These are phyloP conservation scores for Myotis planiceps DNA, from an alignment of 2,797 vertebrate genomes.

Conservation along the genomic window DNA sequence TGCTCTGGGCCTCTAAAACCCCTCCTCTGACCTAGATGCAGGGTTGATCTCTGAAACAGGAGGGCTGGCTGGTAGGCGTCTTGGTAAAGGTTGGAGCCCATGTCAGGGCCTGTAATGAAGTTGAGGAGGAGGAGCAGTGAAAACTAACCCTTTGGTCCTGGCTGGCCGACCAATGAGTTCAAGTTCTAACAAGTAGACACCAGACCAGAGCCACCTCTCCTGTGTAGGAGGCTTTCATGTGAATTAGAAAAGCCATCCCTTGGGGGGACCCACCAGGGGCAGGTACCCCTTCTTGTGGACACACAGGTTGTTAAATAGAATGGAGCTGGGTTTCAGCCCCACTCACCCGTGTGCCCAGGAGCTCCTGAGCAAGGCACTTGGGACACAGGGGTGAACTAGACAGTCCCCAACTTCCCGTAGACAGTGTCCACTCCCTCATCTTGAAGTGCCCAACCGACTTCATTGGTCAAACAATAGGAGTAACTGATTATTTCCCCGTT, in stretches of 20 bases:
- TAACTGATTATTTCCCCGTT: fast-evolving
- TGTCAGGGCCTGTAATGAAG: neutral
- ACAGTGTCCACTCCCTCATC: neutral
- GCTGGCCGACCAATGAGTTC: neutral
- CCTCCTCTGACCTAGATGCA: neutral
- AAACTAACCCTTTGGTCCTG: neutral
- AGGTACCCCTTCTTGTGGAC: neutral
- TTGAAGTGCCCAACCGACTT: neutral
- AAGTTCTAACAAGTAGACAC: neutral
- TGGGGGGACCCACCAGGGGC: neutral
- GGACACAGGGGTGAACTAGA: neutral
- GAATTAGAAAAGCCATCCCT: neutral
- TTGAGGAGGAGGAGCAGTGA: neutral
- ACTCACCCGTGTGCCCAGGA: fast-evolving
- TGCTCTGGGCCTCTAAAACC: neutral
- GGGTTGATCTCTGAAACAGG: neutral
- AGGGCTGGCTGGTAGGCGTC: neutral
- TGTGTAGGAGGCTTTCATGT: neutral
- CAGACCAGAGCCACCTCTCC: neutral
- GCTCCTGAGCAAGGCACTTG: neutral
- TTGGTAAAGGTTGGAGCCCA: neutral
- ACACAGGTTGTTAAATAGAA: neutral
- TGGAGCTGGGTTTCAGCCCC: neutral
- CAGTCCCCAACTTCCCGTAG: neutral
- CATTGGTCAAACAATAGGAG: no score